phyloP scores from a whole-genome alignment of 2,888 invertebrate genomes.

The Pomacea canaliculata region DNA sequence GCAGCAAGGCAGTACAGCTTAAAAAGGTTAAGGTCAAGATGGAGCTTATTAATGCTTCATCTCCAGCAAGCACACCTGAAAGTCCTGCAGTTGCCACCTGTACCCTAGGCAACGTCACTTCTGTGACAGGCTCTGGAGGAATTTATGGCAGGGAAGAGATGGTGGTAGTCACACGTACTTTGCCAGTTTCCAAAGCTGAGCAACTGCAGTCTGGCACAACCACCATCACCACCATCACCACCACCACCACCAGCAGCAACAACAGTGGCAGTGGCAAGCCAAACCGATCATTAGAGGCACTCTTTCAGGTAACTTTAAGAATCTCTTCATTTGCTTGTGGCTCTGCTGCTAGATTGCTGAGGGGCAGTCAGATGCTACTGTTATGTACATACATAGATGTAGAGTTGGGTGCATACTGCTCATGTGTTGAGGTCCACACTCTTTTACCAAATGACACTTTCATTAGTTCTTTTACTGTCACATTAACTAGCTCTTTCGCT shows the following conservation, averaged over 20 bases:
- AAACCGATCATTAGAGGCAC: conserved; percentile 62
- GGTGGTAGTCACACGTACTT: conserved; percentile 19
- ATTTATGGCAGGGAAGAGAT: conserved; percentile 14
- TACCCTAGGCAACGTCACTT: not conserved
- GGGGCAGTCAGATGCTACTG: too few species aligned
- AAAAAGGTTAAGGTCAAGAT: conserved; percentile 3
- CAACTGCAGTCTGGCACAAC: not conserved
- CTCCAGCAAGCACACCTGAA: not conserved
- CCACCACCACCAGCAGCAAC: conserved; percentile 1
- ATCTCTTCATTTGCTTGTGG: not conserved
- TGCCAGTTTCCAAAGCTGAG: conserved; percentile 6
- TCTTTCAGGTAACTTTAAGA: conserved; percentile 41
- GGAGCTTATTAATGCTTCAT: not conserved
- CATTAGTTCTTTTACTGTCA: too few species aligned
- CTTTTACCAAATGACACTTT: too few species aligned
- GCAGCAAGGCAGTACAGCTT: not conserved
- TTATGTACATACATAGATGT: too few species aligned
- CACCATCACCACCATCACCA: not conserved
- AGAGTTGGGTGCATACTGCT: too few species aligned
- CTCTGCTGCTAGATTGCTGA: too few species aligned
- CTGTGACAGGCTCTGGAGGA: too few species aligned
- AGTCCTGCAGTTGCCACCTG: not conserved
- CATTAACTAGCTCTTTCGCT: too few species aligned
- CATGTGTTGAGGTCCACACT: too few species aligned
- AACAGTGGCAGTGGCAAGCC: conserved; percentile 26